Evolutionary conservation across 2,888 invertebrate species (phyloP), one percentile per base, ranked within the genome.

Genomic region (Metallyticus violacea): DNA sequence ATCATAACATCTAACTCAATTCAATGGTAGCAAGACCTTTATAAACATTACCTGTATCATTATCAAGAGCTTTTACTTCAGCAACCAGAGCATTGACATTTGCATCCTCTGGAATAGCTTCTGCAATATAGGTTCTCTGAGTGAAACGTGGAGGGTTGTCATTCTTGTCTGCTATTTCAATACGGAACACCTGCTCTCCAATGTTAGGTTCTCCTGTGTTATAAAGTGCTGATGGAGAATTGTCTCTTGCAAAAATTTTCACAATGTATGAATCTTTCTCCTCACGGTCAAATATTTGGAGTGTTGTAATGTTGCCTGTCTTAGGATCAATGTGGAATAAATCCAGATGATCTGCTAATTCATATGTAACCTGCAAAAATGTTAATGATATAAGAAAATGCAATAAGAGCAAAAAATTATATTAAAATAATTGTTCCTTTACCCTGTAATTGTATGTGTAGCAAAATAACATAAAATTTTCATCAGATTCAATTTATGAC

Each of bases 91-190:
- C 95, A 90, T 97, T 96, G 28, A 95, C 94, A 91, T 98, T 97
- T 3, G 97, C 96, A 91, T 97, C 96, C 92, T 98, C 99, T 40
- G 95, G 94, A 89, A 97, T 94, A 85, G 95, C 94, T 89, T 95
- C 95, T 0, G 96, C 96, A 26, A 95, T 93, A 91, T 97, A 97
- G 6, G 94, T 93, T 0, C 93, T 92, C 90, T 96, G 94, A n/a
- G 95, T 95, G 91, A 99, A 99, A 89, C 95, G 94, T 0, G 99
- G 99, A 26, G 95, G 94, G 91, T 99, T 99, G 91, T 99, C 99
- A 91, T 99, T 99, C 91, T 97, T 97, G 92, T 99, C 99, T 27
- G 97, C 97, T 79, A 99, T 98, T 90, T 96, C 96, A 90, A 99
- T 97, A 89, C 96, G 94, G 90, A 98, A 97, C 85, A 96, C 96